These are phyloP conservation scores for Gymnocephalus cernua DNA, from an alignment of 2,113 vertebrate genomes.

Conservation along the genomic window DNA sequence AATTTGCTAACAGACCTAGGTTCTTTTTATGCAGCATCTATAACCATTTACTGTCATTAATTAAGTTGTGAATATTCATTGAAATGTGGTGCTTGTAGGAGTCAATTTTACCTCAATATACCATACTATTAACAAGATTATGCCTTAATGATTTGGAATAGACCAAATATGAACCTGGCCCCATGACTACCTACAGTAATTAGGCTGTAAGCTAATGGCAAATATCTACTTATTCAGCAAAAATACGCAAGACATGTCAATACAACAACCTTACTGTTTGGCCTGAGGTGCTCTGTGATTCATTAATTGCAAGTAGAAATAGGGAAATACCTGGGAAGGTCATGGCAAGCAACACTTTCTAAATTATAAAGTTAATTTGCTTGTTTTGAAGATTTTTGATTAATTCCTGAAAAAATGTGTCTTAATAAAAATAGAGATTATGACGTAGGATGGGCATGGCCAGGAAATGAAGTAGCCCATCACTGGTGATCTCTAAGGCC, in stretches of 20 bases:
- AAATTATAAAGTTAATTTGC: slow-evolving; percentile 8
- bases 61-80: not conserved
- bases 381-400: not conserved
- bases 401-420: not conserved
- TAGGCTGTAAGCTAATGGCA: slow-evolving; percentile 10
- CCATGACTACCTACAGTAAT: slow-evolving; percentile 25
- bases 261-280: slow-evolving; percentile 45
- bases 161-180: slow-evolving; percentile 13
- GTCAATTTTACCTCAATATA: not conserved
- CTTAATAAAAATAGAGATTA: not conserved
- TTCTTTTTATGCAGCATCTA: not conserved
- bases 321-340: slow-evolving; percentile 22
- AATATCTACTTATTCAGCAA: slow-evolving; percentile 32
- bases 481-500: slow-evolving; percentile 12
- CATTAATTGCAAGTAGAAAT: slow-evolving; percentile 25
- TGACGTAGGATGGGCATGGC: not conserved
- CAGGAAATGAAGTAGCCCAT: not conserved
- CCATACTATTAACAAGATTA: not conserved
- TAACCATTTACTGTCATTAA: not conserved
- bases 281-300: slow-evolving; percentile 32
- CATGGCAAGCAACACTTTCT: slow-evolving; percentile 15
- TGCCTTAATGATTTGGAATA: not conserved
- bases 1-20: not conserved
- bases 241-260: slow-evolving; percentile 52
- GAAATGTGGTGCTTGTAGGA: not conserved